Base-by-base conservation (phyloP, 2,113 vertebrate genomes). In the Laticauda laticaudata region DNA sequence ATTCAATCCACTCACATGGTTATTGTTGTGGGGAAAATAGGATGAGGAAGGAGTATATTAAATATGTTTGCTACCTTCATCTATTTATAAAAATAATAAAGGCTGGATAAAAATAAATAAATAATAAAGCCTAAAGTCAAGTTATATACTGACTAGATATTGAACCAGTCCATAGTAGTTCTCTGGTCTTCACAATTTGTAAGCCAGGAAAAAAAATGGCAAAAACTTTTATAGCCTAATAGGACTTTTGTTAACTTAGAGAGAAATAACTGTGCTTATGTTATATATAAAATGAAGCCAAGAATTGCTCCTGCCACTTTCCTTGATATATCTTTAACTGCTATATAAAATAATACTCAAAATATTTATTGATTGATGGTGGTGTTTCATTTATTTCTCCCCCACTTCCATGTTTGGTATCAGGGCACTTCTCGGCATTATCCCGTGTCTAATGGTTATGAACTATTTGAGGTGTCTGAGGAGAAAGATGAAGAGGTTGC, bases 401-500 rank as follows among this genome's bases (percentile, higher is more conserved):
- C 34, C 34, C 3, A 20, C 34, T 39, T 5, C 34, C 64, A n/a
- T 23, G 5, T 93, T 89, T 88, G 54, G 14, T 87, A 89, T 45
- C 96, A 98, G 98, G 97, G 92, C 95, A 91, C 98, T 1, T 96
- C 98, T 91, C 93, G 96, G 61, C 98, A 97, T 0, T 97, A 97
- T 87, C 94, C 97, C 3, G 93, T 98, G 0, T 88, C 98, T 54
- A 98, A 98, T 0, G 97, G 98, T 93, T 99, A 99, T 0, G 98
- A 99, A 94, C 97, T 99, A 93, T 99, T 99, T 43, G 98, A 99
- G 93, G 99, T 99, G 93, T 99, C 98, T 0, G 99, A 99, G 97
- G 99, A 99, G 95, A 96, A 99, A 89, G 99, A 99, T 26, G 99
- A 99, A 96, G 99, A 99, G 96, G 99, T 99, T 95, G 99, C 99